A percentile compares a stretch with the other conserved stretches of the same genome.
phyloP scores from a whole-genome alignment of 2,797 vertebrate genomes.

The Phoxinus dragarum region DNA sequence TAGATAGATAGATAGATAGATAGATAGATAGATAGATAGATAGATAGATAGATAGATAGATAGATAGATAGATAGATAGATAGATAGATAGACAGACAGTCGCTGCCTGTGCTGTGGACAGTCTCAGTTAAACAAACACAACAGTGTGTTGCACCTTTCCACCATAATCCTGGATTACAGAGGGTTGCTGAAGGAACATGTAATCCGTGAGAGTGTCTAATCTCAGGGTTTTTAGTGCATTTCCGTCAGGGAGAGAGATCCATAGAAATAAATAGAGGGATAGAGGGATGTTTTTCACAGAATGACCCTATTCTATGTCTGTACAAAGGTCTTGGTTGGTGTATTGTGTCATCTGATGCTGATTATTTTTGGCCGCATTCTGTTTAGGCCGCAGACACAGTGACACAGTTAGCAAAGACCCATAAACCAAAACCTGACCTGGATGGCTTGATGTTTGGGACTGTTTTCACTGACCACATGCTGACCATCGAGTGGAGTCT shows the following conservation, averaged over 20 bases:
- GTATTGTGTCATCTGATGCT: conserved; percentile 9
- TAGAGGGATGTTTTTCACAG: background rate
- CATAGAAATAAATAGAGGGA: background rate
- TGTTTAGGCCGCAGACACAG: conserved; percentile 82
- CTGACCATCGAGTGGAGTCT: conserved; percentile 86
- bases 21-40: too few species aligned
- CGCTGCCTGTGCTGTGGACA: background rate
- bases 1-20: too few species aligned
- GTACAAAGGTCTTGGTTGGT: background rate
- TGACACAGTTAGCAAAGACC: conserved; percentile 75
- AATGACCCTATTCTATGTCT: background rate
- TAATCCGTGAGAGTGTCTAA: conserved; percentile 65
- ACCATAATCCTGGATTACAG: conserved; percentile 76
- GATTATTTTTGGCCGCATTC: background rate
- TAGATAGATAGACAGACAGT: too few species aligned
- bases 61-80: too few species aligned
- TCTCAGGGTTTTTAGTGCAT: conserved; percentile 55
- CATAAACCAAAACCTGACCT: conserved; percentile 80
- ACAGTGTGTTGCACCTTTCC: conserved; percentile 10
- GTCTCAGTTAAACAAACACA: background rate
- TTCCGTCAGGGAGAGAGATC: conserved; percentile 19
- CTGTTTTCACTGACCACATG: conserved; percentile 92
- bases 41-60: too few species aligned
- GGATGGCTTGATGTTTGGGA: conserved; percentile 79
- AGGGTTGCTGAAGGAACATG: conserved; percentile 51